Evolutionary conservation across 2,888 invertebrate species (phyloP).

Genomic region (Anoplius nigerrimus): DNA sequence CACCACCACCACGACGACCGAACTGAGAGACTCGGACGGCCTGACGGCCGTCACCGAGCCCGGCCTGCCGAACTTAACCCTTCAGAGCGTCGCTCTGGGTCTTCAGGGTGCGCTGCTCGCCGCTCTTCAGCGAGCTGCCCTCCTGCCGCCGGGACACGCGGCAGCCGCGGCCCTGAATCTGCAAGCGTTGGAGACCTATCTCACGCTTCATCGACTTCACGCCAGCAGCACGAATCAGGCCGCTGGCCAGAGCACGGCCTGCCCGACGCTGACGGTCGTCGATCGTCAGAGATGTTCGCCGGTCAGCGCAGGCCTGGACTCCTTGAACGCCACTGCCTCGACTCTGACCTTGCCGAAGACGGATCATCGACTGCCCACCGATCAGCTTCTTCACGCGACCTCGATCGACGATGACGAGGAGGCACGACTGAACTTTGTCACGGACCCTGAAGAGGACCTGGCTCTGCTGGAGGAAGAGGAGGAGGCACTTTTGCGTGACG

Average conservation of each 20-base stretch:
- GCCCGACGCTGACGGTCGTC: slow-evolving; percentile 40
- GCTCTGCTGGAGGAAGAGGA: slow-evolving; percentile 84
- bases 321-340: slow-evolving; percentile 17
- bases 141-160: slow-evolving; percentile 88
- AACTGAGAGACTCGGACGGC: slow-evolving; percentile 44
- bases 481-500: slow-evolving; percentile 81
- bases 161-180: slow-evolving; percentile 90
- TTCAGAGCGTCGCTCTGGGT: slow-evolving; percentile 86
- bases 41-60: slow-evolving; percentile 43
- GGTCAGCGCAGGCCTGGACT: slow-evolving; percentile 66
- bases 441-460: slow-evolving; percentile 81
- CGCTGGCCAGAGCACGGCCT: slow-evolving; percentile 60
- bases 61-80: slow-evolving; percentile 64
- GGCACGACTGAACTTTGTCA: slow-evolving; percentile 66
- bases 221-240: slow-evolving; percentile 78
- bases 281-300: slow-evolving; percentile 49
- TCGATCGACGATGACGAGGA: slow-evolving; percentile 61
- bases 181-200: slow-evolving; percentile 90
- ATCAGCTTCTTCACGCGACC: slow-evolving; percentile 57
- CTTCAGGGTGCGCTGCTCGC: slow-evolving; percentile 91
- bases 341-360: slow-evolving; percentile 5
- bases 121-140: slow-evolving; percentile 88
- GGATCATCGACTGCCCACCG: slow-evolving; percentile 34
- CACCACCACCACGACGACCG: slow-evolving; percentile 33
- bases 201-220: slow-evolving; percentile 88